A percentile compares a stretch with the other conserved stretches of the same genome.
Conservation (phyloP, 2,113 vertebrate species). For the Cisticola juncidis region DNA sequence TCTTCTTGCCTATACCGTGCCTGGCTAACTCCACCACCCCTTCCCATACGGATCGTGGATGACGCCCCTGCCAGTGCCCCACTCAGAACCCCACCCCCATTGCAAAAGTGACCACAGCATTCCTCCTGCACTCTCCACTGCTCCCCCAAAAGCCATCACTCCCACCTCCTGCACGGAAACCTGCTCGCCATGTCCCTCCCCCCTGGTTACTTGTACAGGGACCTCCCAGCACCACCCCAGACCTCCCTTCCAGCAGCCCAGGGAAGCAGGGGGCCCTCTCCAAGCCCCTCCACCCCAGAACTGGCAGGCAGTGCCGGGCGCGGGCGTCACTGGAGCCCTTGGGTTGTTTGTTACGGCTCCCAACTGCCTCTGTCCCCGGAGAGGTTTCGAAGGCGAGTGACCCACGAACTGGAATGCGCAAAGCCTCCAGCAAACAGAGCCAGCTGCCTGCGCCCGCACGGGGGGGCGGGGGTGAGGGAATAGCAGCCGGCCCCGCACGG, state of each 20-base stretch:
- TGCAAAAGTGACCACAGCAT: neutral
- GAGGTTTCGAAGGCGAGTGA: slow-evolving; percentile 57
- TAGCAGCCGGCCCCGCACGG: neutral
- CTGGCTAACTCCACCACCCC: neutral
- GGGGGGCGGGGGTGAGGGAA: neutral
- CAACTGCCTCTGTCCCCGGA: slow-evolving; percentile 44
- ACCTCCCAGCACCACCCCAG: neutral
- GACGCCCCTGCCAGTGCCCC: neutral
- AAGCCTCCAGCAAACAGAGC: slow-evolving; percentile 64
- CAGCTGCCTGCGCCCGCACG: slow-evolving; percentile 49
- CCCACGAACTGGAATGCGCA: slow-evolving; percentile 62
- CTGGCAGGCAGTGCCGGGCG: neutral
- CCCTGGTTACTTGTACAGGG: neutral
- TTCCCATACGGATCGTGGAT: fast-evolving
- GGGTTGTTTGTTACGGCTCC: slow-evolving; percentile 41
- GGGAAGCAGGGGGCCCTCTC: neutral
- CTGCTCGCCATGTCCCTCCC: fast-evolving
- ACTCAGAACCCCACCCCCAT: fast-evolving
- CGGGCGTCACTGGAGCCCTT: slow-evolving; percentile 8
- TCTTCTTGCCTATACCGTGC: fast-evolving
- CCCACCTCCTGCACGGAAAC: neutral
- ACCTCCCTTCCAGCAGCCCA: neutral
- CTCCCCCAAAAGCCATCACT: fast-evolving
- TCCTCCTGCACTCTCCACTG: neutral
- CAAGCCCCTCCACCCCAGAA: neutral